phyloP scores from a whole-genome alignment of 2,888 invertebrate genomes.

The Quadroppia sp. region DNA sequence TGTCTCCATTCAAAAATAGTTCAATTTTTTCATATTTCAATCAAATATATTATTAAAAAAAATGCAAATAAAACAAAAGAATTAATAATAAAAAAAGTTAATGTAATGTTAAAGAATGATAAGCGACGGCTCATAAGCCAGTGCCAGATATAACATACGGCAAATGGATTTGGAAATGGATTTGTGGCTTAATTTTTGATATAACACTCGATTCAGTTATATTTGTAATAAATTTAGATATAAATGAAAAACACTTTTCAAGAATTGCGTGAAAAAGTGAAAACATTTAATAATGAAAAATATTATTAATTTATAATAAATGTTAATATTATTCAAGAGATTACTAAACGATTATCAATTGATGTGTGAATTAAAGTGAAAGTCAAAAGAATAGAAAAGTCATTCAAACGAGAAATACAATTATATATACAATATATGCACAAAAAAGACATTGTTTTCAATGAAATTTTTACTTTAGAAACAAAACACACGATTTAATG shows the following conservation, averaged over 20 bases:
- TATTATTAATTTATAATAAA: neutral
- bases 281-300: neutral
- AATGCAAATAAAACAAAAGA: neutral
- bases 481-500: conserved; percentile 4
- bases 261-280: neutral
- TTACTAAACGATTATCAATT: neutral
- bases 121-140: neutral
- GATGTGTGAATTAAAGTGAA: neutral
- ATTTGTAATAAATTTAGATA: no score
- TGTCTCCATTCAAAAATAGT: neutral
- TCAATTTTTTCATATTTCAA: no score
- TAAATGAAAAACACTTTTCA: neutral
- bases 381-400: neutral
- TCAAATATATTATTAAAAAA: no score
- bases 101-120: neutral
- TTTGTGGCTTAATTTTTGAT: neutral
- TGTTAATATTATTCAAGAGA: neutral
- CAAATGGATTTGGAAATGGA: neutral
- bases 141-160: neutral
- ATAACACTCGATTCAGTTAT: neutral
- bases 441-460: neutral
- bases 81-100: neutral
- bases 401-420: no score
- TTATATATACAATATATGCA: conserved; percentile 4
- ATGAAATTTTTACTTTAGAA: neutral